Base-by-base conservation (phyloP, 2,797 vertebrate species). In the Cirrhinus molitorella region DNA sequence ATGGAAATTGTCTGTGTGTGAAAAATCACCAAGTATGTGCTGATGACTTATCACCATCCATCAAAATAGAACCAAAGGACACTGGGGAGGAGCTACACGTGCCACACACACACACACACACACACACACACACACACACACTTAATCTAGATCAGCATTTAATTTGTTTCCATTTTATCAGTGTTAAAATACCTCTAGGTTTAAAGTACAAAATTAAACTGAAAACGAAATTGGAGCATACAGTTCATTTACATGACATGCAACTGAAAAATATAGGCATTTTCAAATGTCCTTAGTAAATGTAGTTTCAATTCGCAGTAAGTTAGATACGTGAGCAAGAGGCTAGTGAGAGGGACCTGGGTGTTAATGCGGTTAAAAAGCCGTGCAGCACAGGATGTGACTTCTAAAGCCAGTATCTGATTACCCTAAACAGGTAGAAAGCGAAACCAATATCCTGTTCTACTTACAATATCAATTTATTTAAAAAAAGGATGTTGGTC, bases 81-180 rank as follows among this genome's bases (percentile, higher is more conserved):
- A 25, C 3, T 49, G 47, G n/a, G 82, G 82, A 63, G 82, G 82
- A 83, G 82, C 83, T 88, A 72, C 72, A 68, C 19, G 40, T 55
- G 59, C n/a, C 16, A 21, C 6, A 47, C 19, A 19, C 28, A 13
- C 79, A 31, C 21, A 16, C 34, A 21, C 23, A 8, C 14, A 34
- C 66, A 40, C 10, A 21, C 31, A 65, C 21, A 53, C 13, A 37
- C 34, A 9, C 17, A 70, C 47, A 77, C 17, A 28, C 71, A 25
- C 5, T 45, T 11, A 66, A 25, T 8, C 75, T 88, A 85, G 61
- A 86, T 81, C 31, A 19, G 12, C 25, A 28, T 71, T 70, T 25
- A 6, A 49, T 16, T 4, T 59, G 21, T 68, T 66, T 34, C 51
- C 16, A 68, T 66, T 34, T 55, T 53, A 23, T 65, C 5, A 73